Conservation (phyloP, 2,113 vertebrate genomes). For the Brachyhypopomus gauderio region DNA sequence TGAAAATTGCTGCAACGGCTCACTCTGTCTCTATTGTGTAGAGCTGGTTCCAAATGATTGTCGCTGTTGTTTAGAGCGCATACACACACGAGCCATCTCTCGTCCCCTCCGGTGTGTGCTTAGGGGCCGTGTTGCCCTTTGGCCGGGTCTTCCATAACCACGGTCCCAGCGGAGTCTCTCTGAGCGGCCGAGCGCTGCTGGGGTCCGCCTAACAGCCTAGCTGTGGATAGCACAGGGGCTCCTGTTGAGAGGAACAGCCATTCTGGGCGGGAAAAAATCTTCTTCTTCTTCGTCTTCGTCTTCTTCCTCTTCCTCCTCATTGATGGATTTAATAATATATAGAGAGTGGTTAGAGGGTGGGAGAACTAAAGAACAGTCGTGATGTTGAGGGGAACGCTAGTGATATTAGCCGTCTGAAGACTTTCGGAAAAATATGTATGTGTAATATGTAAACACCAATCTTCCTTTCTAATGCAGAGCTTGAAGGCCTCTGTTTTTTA, state of each 20-base stretch:
- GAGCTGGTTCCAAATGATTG: background rate
- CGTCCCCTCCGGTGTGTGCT: constrained; percentile 29
- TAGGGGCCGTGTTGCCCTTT: constrained; percentile 32
- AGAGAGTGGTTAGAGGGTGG: too few species aligned
- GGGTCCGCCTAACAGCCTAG: constrained; percentile 36
- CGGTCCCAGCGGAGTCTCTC: constrained; percentile 55
- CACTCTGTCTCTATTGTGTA: background rate
- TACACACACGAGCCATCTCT: constrained; percentile 29
- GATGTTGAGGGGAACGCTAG: too few species aligned
- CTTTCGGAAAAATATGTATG: too few species aligned
- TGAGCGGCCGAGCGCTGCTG: constrained; percentile 45
- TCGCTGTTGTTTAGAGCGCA: background rate
- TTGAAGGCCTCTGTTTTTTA: too few species aligned
- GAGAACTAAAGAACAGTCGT: too few species aligned
- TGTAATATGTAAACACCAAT: background rate
- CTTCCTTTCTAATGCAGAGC: background rate
- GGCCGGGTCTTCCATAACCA: constrained; percentile 52
- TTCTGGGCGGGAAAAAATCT: background rate
- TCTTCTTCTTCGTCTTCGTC: too few species aligned
- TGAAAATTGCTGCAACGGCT: constrained; percentile 15
- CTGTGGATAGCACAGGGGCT: constrained; percentile 45
- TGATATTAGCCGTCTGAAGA: too few species aligned
- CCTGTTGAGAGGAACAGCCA: constrained; percentile 34
- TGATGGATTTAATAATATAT: too few species aligned
- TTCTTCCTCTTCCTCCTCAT: too few species aligned